phyloP scores from a whole-genome alignment of 1,140 invertebrate species.

The Atopsyche davidsoni region DNA sequence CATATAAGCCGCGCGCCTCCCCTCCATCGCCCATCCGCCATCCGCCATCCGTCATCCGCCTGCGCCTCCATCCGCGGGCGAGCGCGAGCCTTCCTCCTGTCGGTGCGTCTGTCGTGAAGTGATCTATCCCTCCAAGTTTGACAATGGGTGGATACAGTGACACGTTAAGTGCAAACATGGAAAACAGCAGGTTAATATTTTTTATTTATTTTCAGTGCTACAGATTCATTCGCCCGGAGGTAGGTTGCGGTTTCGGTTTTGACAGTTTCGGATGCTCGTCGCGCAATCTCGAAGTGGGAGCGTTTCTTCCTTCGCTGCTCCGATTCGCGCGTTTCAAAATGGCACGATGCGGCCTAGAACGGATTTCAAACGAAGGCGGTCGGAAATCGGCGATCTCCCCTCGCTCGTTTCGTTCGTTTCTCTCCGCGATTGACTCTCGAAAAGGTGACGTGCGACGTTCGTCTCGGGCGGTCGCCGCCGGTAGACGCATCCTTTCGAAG shows the following conservation, averaged over 20 bases:
- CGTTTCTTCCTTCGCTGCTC: neutral
- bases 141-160: slow-evolving; percentile 29
- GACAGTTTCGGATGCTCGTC: slow-evolving; percentile 9
- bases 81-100: neutral
- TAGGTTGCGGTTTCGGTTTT: neutral
- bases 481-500: no score
- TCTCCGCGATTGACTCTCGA: no score
- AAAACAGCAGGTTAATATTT: slow-evolving; percentile 29
- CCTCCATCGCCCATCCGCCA: slow-evolving; percentile 30
- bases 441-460: no score
- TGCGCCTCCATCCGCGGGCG: neutral
- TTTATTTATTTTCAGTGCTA: slow-evolving; percentile 12
- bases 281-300: slow-evolving; percentile 7
- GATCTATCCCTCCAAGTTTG: slow-evolving; percentile 16
- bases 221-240: no score
- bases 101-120: slow-evolving; percentile 21
- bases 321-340: neutral
- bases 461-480: no score
- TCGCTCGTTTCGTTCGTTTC: no score
- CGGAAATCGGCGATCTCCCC: no score
- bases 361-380: no score
- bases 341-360: no score
- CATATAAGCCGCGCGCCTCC: slow-evolving; percentile 19
- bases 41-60: neutral
- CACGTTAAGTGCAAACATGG: slow-evolving; percentile 29